These are phyloP conservation scores for Melanerpes aurifrons DNA, from an alignment of 2,113 vertebrate genomes.

Conservation along the genomic window DNA sequence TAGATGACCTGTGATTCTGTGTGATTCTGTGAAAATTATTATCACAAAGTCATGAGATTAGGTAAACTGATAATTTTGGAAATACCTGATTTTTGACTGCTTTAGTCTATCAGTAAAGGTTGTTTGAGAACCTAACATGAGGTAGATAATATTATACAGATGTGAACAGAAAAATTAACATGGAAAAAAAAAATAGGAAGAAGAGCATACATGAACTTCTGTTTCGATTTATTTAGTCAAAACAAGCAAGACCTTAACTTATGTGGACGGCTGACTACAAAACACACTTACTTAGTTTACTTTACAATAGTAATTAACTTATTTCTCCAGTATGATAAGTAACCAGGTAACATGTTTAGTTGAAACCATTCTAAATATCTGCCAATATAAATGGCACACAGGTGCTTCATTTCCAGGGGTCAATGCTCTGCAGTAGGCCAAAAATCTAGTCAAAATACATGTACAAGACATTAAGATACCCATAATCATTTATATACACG, in stretches of 20 bases:
- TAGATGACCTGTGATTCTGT: too few relatives aligned
- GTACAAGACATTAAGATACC: not conserved
- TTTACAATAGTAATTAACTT: not conserved
- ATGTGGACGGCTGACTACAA: not conserved
- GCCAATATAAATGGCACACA: not conserved
- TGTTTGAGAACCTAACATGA: not conserved
- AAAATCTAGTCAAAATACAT: not conserved
- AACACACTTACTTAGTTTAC: not conserved
- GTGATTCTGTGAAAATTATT: not conserved
- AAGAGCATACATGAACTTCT: not conserved
- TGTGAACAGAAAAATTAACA: not conserved
- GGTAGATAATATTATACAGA: not conserved
- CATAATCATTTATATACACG: accelerated
- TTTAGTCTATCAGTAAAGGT: not conserved
- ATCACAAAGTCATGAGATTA: not conserved
- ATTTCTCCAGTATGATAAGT: not conserved
- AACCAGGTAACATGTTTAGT: not conserved
- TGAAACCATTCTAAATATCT: not conserved
- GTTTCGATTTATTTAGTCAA: not conserved
- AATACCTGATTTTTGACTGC: not conserved
- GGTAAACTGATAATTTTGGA: not conserved
- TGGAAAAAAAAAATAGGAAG: not conserved
- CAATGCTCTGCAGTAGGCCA: not conserved
- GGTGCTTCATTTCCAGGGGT: not conserved
- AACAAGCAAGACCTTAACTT: not conserved